Conservation (phyloP, 2,797 vertebrate species). For the Pteropus rufus region DNA sequence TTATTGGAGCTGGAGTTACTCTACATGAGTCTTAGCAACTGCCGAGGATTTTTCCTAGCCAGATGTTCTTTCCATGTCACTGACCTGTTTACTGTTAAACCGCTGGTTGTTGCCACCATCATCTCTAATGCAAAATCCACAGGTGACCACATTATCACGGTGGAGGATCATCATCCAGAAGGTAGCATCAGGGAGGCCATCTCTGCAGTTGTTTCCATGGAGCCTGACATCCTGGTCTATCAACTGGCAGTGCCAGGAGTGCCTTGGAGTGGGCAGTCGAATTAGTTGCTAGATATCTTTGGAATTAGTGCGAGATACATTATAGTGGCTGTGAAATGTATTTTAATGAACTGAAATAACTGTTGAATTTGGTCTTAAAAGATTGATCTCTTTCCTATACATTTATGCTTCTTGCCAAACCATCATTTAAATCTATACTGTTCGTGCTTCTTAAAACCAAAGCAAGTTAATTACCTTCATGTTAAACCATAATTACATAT, state of each 20-base stretch:
- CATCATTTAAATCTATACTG: background rate
- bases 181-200: slow-evolving; percentile 90
- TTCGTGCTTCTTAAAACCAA: background rate
- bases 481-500: background rate
- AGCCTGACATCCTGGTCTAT: slow-evolving; percentile 83
- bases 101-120: slow-evolving; percentile 89
- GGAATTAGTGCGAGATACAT: slow-evolving; percentile 87
- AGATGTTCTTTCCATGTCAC: slow-evolving; percentile 90
- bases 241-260: slow-evolving; percentile 85
- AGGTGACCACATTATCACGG: slow-evolving; percentile 88
- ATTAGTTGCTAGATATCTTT: slow-evolving; percentile 85
- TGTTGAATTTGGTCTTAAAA: background rate
- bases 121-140: slow-evolving; percentile 87
- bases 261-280: slow-evolving; percentile 84
- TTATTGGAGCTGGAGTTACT: slow-evolving; percentile 91
- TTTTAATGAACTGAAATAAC: slow-evolving; percentile 80
- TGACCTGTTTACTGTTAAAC: slow-evolving; percentile 94
- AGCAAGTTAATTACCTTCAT: background rate
- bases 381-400: too few relatives aligned
- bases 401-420: background rate
- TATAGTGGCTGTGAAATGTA: slow-evolving; percentile 81
- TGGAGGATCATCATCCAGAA: slow-evolving; percentile 94
- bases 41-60: slow-evolving; percentile 86
- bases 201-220: slow-evolving; percentile 83
- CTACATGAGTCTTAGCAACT: slow-evolving; percentile 89